These are phyloP conservation scores for Plebejus argus DNA, from an alignment of 2,888 invertebrate species.

Conservation along the genomic window DNA sequence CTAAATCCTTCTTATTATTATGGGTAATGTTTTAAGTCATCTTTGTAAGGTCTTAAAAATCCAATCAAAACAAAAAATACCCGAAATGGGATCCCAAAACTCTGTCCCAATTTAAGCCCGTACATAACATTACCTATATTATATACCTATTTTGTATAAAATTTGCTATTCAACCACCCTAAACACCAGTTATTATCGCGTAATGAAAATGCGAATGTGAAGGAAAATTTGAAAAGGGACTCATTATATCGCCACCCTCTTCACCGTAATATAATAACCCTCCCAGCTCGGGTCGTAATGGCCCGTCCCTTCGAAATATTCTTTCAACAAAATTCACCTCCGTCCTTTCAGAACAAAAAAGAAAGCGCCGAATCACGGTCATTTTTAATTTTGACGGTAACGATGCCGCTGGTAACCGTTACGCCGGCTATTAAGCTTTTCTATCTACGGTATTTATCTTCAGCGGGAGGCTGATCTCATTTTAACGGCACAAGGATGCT, in stretches of 20 bases:
- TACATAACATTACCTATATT: not conserved
- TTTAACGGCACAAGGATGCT: conserved; percentile 46
- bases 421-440: conserved; percentile 64
- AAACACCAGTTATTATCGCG: conserved; percentile 51
- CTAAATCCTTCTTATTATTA: no score
- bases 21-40: no score
- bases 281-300: conserved; percentile 66
- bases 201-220: conserved; percentile 59
- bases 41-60: not conserved
- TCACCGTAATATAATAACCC: conserved; percentile 68
- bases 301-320: conserved; percentile 71
- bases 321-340: conserved; percentile 67
- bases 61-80: not conserved
- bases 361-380: conserved; percentile 76
- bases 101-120: not conserved
- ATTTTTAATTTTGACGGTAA: conserved; percentile 78
- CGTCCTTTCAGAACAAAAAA: conserved; percentile 71
- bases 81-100: not conserved
- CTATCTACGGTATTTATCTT: conserved; percentile 53
- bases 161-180: conserved; percentile 35
- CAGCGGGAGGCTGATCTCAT: conserved; percentile 46
- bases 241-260: conserved; percentile 68
- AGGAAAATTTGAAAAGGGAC: conserved; percentile 69
- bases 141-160: conserved; percentile 27
- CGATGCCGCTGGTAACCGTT: conserved; percentile 75